Evolutionary conservation across 2,797 vertebrate species (phyloP).

Genomic region (Glyptemys insculpta): DNA sequence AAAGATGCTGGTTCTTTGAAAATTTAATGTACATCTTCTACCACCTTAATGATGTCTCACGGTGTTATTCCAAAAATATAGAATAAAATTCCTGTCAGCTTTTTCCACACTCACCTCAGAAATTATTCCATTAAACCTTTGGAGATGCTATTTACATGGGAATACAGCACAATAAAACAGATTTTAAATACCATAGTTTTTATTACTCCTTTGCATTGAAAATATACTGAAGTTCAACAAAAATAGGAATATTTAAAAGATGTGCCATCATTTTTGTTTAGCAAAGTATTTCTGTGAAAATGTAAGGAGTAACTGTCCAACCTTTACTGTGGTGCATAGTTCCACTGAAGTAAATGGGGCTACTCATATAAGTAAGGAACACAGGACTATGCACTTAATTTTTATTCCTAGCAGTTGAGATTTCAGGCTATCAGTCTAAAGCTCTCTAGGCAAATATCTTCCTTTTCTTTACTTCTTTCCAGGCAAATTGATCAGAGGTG

Average conservation of each 20-base stretch:
- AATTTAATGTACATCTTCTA: background rate
- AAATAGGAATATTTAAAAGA: background rate
- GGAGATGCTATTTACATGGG: background rate
- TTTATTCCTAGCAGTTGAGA: conserved; percentile 66
- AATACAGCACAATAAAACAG: background rate
- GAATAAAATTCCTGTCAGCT: background rate
- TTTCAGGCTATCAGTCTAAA: conserved; percentile 58
- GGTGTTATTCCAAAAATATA: background rate
- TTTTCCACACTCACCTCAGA: background rate
- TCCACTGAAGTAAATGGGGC: background rate
- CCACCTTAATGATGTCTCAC: conserved; percentile 17
- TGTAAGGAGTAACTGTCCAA: background rate
- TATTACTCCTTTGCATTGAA: background rate
- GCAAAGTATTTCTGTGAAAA: background rate
- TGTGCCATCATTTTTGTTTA: background rate
- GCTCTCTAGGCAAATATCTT: conserved; percentile 64
- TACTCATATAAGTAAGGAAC: background rate
- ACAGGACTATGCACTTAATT: conserved; percentile 52
- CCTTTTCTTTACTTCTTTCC: conserved; percentile 75
- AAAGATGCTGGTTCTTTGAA: conserved; percentile 4
- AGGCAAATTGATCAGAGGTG: conserved; percentile 77
- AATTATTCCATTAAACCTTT: background rate
- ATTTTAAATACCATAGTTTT: background rate
- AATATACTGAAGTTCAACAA: background rate
- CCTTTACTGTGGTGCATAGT: background rate